Evolutionary conservation across 2,113 vertebrate genomes (phyloP).

Genomic region (Catharus fuscescens): DNA sequence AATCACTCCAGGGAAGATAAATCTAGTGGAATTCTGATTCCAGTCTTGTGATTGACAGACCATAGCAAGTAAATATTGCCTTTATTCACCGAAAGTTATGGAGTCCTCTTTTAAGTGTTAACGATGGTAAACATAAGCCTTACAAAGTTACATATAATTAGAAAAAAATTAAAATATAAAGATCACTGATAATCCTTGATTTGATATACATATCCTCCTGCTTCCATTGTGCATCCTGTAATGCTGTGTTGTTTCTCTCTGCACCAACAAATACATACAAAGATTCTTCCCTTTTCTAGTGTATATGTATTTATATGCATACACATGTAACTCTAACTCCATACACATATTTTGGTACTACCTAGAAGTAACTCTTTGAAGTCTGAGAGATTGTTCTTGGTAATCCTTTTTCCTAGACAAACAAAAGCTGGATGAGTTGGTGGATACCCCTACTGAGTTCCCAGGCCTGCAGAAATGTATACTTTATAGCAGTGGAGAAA

Average conservation of each 20-base stretch:
- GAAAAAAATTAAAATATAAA: not conserved
- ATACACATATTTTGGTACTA: not conserved
- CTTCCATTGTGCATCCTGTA: not conserved
- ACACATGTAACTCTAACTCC: not conserved
- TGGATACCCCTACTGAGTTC: not conserved
- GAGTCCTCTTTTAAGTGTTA: not conserved
- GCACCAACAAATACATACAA: not conserved
- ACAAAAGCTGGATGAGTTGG: not conserved
- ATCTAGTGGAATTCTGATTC: not conserved
- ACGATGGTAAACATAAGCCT: not conserved
- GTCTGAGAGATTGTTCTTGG: not conserved
- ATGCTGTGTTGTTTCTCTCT: not conserved
- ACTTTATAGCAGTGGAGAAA: not conserved
- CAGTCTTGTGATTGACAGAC: not conserved
- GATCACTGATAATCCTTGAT: not conserved
- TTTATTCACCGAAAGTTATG: not conserved
- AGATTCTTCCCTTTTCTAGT: not conserved
- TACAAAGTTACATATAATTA: not conserved
- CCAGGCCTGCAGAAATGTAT: not conserved
- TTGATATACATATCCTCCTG: not conserved
- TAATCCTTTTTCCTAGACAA: not conserved
- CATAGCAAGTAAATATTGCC: not conserved
- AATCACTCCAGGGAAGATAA: not conserved
- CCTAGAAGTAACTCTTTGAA: not conserved
- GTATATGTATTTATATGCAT: not conserved